Conservation (phyloP, 2,888 invertebrate genomes). For the Seira musarum region DNA sequence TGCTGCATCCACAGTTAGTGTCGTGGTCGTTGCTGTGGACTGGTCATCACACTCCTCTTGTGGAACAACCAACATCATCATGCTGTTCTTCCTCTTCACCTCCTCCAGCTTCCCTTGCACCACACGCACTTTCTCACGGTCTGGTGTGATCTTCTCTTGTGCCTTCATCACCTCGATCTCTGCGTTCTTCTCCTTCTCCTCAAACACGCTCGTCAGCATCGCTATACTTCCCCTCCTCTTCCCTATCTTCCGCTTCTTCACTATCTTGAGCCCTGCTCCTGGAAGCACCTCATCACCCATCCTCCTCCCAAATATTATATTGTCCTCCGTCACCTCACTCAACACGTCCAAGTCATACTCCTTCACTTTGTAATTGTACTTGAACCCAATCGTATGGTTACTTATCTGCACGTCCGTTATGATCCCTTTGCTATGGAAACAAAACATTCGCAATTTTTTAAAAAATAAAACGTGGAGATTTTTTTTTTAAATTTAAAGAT, state of each 20-base stretch:
- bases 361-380: conserved; percentile 54
- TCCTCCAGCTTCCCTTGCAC: conserved; percentile 58
- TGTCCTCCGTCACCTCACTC: conserved; percentile 33
- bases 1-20: too few species aligned
- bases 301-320: conserved; percentile 22
- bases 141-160: conserved; percentile 66
- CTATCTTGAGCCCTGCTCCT: conserved; percentile 18
- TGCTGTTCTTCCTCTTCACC: conserved; percentile 20
- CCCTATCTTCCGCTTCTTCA: conserved; percentile 30
- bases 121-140: conserved; percentile 73
- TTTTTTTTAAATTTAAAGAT: too few species aligned
- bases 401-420: conserved; percentile 54
- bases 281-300: conserved; percentile 11
- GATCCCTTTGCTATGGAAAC: conserved; percentile 43
- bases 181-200: conserved; percentile 82
- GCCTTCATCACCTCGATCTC: conserved; percentile 78
- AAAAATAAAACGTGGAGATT: too few species aligned
- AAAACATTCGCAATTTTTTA: too few species aligned
- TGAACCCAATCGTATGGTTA: conserved; percentile 53
- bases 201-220: conserved; percentile 78
- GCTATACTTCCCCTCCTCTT: conserved; percentile 31
- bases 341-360: conserved; percentile 54
- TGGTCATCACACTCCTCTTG: too few species aligned
- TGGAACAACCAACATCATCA: too few species aligned
- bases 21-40: too few species aligned